A percentile compares a stretch with the other conserved stretches of the same genome.
Evolutionary conservation across 2,113 vertebrate species (phyloP).

Genomic region (Corydoras sp.): DNA sequence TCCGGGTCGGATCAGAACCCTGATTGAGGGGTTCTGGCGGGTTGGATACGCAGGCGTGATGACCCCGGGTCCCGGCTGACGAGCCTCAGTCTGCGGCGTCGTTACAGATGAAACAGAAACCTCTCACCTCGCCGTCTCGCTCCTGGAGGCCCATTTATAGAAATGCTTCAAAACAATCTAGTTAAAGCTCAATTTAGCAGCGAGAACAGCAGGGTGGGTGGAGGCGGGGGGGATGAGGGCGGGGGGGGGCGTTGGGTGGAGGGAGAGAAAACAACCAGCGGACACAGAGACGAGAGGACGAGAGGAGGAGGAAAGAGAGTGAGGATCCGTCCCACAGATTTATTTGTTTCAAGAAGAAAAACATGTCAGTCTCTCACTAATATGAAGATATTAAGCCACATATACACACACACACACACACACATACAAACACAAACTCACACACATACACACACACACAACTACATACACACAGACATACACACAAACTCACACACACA

Average conservation of each 20-base stretch:
- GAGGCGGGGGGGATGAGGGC: not conserved
- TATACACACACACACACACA: too few species aligned
- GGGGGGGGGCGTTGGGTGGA: not conserved
- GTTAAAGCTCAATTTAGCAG: conserved; percentile 43
- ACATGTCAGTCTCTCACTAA: too few species aligned
- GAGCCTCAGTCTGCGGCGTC: not conserved
- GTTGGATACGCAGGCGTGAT: too few species aligned
- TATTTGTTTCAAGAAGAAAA: too few species aligned
- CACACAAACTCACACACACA: too few species aligned
- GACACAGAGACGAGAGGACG: conserved; percentile 2
- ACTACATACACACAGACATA: too few species aligned
- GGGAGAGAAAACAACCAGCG: not conserved
- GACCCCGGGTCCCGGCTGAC: not conserved
- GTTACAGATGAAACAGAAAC: not conserved
- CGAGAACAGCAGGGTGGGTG: conserved; percentile 17
- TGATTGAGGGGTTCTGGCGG: too few species aligned
- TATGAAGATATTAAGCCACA: too few species aligned
- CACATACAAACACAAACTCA: too few species aligned
- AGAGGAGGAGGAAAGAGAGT: not conserved
- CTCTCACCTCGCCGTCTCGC: not conserved
- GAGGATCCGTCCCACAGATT: too few species aligned
- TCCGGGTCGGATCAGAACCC: too few species aligned
- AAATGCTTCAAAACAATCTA: conserved; percentile 44
- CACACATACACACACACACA: too few species aligned
- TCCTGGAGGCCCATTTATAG: conserved; percentile 59